Evolutionary conservation across 2,797 vertebrate genomes (phyloP).

Genomic region (Sebastiscus albofasciatus): DNA sequence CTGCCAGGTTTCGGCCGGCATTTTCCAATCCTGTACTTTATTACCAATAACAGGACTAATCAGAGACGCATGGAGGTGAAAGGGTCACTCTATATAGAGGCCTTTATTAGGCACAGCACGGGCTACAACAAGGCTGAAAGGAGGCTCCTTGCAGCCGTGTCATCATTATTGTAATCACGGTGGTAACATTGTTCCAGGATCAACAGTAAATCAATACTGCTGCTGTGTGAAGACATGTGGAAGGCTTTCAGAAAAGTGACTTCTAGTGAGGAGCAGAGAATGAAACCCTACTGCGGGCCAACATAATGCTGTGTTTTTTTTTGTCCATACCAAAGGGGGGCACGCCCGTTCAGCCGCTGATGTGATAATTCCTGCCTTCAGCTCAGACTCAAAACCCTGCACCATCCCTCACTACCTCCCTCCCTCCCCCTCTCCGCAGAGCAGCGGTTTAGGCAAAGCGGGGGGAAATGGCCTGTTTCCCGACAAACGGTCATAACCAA

Average conservation of each 20-base stretch:
- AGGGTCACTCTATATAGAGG: slow-evolving; percentile 39
- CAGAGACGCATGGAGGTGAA: slow-evolving; percentile 66
- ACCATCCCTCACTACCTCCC: slow-evolving; percentile 32
- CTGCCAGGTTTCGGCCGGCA: slow-evolving; percentile 56
- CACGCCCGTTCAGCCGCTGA: slow-evolving; percentile 72
- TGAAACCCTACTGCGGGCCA: slow-evolving; percentile 38
- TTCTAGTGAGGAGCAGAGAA: slow-evolving; percentile 14
- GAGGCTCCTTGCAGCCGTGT: slow-evolving; percentile 11
- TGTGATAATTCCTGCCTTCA: slow-evolving; percentile 82
- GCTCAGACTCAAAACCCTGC: slow-evolving; percentile 56
- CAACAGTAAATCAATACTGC: slow-evolving; percentile 43
- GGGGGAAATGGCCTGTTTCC: slow-evolving; percentile 82
- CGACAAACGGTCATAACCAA: slow-evolving; percentile 79
- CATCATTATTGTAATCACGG: slow-evolving; percentile 10
- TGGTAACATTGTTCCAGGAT: slow-evolving; percentile 37
- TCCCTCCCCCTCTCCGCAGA: slow-evolving; percentile 22
- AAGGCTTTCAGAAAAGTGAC: slow-evolving; percentile 10
- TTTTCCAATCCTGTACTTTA: slow-evolving; percentile 69
- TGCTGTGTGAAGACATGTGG: slow-evolving; percentile 12
- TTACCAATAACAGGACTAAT: slow-evolving; percentile 74
- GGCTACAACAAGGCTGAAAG: slow-evolving; percentile 7
- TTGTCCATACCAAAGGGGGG: slow-evolving; percentile 41
- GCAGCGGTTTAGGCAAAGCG: slow-evolving; percentile 77
- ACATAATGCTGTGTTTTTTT: slow-evolving; percentile 39
- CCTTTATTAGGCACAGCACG: slow-evolving; percentile 33